A percentile compares a stretch with the other conserved stretches of the same genome.
phyloP scores from a whole-genome alignment of 2,113 vertebrate genomes.

The Xenopus borealis region DNA sequence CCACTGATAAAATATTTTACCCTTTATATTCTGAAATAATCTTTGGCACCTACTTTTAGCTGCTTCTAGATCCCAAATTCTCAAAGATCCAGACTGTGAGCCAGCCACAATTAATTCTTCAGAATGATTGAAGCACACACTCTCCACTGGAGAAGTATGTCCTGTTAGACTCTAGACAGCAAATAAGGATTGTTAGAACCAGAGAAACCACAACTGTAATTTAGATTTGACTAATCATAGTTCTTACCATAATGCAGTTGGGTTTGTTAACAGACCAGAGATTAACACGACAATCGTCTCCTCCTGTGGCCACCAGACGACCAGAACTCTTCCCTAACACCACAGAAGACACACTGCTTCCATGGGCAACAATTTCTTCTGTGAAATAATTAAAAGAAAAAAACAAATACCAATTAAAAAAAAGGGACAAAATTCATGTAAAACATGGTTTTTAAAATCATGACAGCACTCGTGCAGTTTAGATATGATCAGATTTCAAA shows the following conservation, averaged over 20 bases:
- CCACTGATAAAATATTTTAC: too few species aligned
- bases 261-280: constrained; percentile 94
- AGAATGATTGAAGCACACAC: constrained; percentile 80
- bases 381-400: constrained; percentile 31
- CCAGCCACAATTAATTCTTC: constrained; percentile 92
- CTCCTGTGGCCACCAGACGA: constrained; percentile 88
- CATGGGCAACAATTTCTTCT: constrained; percentile 92
- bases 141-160: constrained; percentile 85
- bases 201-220: background rate
- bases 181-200: background rate
- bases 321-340: constrained; percentile 86
- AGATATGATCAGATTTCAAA: background rate
- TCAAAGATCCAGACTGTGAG: constrained; percentile 89
- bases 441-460: background rate
- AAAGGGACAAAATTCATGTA: too few species aligned
- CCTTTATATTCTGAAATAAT: background rate
- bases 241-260: constrained; percentile 95
- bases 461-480: background rate
- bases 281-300: constrained; percentile 91
- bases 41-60: constrained; percentile 82
- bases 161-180: constrained; percentile 83
- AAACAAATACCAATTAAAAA: background rate
- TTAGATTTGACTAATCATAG: background rate
- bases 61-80: constrained; percentile 95
- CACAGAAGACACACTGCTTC: constrained; percentile 82